Evolutionary conservation across 2,888 invertebrate genomes (phyloP).

Genomic region (Catocala fraxini): DNA sequence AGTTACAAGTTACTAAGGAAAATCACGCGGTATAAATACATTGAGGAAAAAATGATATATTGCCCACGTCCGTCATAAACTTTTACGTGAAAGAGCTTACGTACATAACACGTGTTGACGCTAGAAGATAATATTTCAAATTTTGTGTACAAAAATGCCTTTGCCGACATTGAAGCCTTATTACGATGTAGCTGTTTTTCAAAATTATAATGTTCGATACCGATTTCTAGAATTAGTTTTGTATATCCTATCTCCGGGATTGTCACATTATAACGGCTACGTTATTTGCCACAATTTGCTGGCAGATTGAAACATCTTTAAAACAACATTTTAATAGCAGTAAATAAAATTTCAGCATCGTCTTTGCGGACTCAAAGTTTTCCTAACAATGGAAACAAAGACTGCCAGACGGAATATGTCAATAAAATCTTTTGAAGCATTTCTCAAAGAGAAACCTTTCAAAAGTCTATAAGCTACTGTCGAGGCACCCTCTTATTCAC

Average conservation of each 20-base stretch:
- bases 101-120: conserved; percentile 11
- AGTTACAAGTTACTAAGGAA: conserved; percentile 4
- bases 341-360: conserved; percentile 31
- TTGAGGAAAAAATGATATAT: conserved; percentile 20
- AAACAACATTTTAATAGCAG: conserved; percentile 23
- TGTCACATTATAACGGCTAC: too few species aligned
- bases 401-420: conserved; percentile 57
- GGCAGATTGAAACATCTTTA: conserved; percentile 28
- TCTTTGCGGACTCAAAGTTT: conserved; percentile 42
- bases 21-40: conserved; percentile 4
- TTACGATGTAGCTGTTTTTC: too few species aligned
- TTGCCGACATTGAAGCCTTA: neutral
- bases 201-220: too few species aligned
- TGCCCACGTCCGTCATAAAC: conserved; percentile 24
- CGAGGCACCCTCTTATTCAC: conserved; percentile 63
- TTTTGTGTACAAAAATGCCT: conserved; percentile 16
- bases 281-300: conserved; percentile 7
- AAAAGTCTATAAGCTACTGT: conserved; percentile 71
- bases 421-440: conserved; percentile 68
- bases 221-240: too few species aligned
- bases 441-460: conserved; percentile 70
- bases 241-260: too few species aligned
- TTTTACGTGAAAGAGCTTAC: conserved; percentile 25
- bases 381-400: conserved; percentile 48
- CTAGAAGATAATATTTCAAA: conserved; percentile 25